Percentiles rank a stretch among this genome's conserved stretches.
phyloP scores from a whole-genome alignment of 2,113 vertebrate species.

The Pseudonaja textilis region DNA sequence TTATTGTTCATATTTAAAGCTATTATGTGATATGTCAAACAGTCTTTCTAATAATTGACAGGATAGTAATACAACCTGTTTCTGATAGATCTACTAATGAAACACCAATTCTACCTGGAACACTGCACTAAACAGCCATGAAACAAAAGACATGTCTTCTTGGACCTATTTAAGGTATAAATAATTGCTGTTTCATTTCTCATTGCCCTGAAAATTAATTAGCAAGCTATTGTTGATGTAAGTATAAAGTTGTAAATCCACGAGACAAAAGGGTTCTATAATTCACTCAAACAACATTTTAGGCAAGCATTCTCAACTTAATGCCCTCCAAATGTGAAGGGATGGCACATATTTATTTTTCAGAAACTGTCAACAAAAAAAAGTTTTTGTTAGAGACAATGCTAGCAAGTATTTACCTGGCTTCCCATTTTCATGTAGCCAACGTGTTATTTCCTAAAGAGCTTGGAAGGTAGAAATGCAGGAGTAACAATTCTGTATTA shows the following conservation, averaged over 20 bases:
- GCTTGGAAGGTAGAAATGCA: background rate
- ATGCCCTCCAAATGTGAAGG: background rate
- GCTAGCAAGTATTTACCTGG: background rate
- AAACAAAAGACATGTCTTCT: background rate
- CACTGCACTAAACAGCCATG: background rate
- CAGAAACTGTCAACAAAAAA: background rate
- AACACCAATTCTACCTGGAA: background rate
- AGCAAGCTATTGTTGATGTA: background rate
- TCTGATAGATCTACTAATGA: background rate
- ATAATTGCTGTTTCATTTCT: background rate
- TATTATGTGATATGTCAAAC: background rate
- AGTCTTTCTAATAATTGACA: background rate
- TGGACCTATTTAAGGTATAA: background rate
- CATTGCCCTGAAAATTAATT: background rate
- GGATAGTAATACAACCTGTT: background rate
- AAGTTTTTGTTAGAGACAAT: background rate
- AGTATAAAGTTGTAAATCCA: background rate
- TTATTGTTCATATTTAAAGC: background rate
- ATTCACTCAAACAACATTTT: background rate
- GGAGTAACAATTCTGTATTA: slow-evolving; percentile 43
- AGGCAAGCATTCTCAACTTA: background rate
- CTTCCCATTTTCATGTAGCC: background rate
- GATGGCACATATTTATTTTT: background rate
- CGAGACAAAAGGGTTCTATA: background rate
- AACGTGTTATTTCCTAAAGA: background rate